Conservation (phyloP, 2,797 vertebrate species). For the Pachyuromys duprasi region DNA sequence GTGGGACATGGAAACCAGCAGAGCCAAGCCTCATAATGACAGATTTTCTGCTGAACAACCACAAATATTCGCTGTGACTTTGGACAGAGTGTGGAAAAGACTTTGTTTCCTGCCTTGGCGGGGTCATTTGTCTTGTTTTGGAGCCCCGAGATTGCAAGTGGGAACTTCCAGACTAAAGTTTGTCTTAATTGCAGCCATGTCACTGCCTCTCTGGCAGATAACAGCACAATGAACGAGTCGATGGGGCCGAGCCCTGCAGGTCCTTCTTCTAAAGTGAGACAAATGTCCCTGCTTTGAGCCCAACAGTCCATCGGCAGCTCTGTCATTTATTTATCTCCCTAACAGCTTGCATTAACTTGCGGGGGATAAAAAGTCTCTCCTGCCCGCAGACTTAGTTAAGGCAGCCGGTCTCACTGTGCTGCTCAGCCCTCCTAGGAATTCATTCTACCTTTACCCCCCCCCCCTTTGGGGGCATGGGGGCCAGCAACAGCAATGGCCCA, state of each 20-base stretch:
- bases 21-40: constrained; percentile 59
- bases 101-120: constrained; percentile 84
- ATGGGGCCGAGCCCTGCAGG: constrained; percentile 84
- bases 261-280: constrained; percentile 89
- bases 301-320: constrained; percentile 76
- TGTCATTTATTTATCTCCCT: constrained; percentile 84
- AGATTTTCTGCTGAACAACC: constrained; percentile 74
- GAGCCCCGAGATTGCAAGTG: constrained; percentile 86
- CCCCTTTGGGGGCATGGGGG: background rate
- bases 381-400: constrained; percentile 71
- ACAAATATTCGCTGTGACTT: constrained; percentile 81
- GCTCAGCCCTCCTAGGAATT: background rate
- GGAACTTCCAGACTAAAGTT: constrained; percentile 87
- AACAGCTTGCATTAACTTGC: constrained; percentile 80
- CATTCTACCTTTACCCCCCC: background rate
- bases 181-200: constrained; percentile 89
- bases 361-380: constrained; percentile 78
- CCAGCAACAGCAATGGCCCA: background rate
- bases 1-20: background rate
- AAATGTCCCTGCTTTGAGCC: constrained; percentile 86
- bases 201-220: constrained; percentile 87
- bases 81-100: constrained; percentile 82
- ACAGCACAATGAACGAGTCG: constrained; percentile 84
- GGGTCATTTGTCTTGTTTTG: constrained; percentile 88
- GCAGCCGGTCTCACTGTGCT: constrained; percentile 14